These are phyloP conservation scores for Ophthalmolycus amberensis DNA, from an alignment of 2,113 vertebrate species.

Conservation along the genomic window DNA sequence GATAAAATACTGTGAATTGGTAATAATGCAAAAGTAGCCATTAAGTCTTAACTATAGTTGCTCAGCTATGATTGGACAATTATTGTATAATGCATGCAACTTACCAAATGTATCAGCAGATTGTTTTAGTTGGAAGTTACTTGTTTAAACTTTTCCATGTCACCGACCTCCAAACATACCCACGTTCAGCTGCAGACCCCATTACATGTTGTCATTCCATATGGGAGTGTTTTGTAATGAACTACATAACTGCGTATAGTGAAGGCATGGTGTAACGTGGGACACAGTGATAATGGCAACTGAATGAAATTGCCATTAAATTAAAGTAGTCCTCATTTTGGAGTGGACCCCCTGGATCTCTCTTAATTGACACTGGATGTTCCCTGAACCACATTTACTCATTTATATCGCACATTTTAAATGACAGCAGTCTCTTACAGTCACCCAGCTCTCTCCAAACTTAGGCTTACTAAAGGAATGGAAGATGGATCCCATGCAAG, in stretches of 20 bases:
- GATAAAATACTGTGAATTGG: too few species aligned
- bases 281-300: slow-evolving; percentile 9
- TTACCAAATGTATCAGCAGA: background rate
- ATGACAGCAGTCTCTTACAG: background rate
- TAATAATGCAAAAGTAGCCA: background rate
- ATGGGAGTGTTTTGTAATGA: background rate
- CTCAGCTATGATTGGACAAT: background rate
- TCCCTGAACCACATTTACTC: background rate
- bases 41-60: background rate
- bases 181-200: background rate
- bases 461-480: background rate
- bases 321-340: slow-evolving; percentile 16
- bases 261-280: background rate
- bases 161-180: background rate
- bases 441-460: background rate
- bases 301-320: slow-evolving; percentile 22
- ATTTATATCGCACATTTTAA: background rate
- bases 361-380: background rate
- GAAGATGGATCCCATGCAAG: background rate
- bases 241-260: background rate
- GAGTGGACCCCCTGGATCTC: background rate
- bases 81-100: background rate
- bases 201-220: slow-evolving; percentile 8
- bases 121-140: background rate
- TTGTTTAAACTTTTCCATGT: background rate